A percentile compares a stretch with the other conserved stretches of the same genome.
These are phyloP conservation scores for Emydura subglobosa DNA, from an alignment of 2,113 vertebrate species.

Conservation along the genomic window DNA sequence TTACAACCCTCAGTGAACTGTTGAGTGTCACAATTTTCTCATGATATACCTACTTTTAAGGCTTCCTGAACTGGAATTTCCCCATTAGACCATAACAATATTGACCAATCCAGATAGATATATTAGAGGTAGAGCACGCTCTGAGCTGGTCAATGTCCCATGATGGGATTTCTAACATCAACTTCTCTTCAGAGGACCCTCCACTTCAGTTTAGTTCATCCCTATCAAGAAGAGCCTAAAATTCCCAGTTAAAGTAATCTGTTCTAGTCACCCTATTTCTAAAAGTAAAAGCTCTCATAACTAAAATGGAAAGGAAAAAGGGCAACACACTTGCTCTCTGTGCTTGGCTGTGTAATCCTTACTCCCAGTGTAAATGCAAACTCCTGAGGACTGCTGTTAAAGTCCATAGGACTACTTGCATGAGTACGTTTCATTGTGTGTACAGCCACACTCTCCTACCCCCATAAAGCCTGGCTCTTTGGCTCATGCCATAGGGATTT, in stretches of 20 bases:
- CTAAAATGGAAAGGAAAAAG: neutral
- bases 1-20: neutral
- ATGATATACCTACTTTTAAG: neutral
- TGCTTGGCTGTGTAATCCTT: neutral
- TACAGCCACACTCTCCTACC: neutral
- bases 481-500: neutral
- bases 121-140: too few species aligned
- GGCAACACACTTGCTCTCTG: neutral
- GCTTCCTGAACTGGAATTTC: accelerated
- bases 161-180: neutral
- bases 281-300: neutral
- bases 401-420: neutral
- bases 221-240: neutral
- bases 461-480: neutral
- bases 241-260: neutral
- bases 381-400: neutral
- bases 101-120: neutral
- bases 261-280: neutral
- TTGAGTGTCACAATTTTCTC: neutral
- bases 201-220: neutral
- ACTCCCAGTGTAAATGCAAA: neutral
- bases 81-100: neutral
- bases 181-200: neutral
- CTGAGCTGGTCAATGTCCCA: neutral
- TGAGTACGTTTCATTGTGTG: neutral